A percentile compares a stretch with the other conserved stretches of the same genome.
These are phyloP conservation scores for Brachionus calyciflorus DNA, from an alignment of 1,140 invertebrate genomes.

Conservation along the genomic window DNA sequence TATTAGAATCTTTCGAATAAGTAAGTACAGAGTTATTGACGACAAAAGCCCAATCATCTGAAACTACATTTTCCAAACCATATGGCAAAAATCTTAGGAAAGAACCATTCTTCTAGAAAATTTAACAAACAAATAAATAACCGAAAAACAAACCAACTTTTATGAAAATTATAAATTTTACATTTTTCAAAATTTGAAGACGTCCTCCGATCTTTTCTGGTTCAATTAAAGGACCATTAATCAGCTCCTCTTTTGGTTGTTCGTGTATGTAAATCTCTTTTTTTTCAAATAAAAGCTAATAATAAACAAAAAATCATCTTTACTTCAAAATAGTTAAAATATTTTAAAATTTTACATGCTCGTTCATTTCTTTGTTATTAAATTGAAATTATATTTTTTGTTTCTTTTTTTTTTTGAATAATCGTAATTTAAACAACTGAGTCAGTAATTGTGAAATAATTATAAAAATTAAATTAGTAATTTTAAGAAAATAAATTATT, in stretches of 20 bases:
- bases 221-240: constrained; percentile 33
- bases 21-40: neutral
- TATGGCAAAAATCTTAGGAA: constrained; percentile 28
- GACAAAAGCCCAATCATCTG: constrained; percentile 45
- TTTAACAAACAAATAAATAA: neutral
- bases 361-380: constrained; percentile 1
- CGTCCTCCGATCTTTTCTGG: constrained; percentile 28
- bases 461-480: too few relatives aligned
- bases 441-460: too few relatives aligned
- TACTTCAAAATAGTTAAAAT: too few relatives aligned
- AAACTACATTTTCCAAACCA: neutral
- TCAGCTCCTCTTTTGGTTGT: constrained; percentile 17
- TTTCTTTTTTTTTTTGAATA: neutral
- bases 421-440: too few relatives aligned
- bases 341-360: constrained; percentile 17
- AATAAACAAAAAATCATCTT: too few relatives aligned
- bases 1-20: constrained; percentile 11
- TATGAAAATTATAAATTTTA: neutral
- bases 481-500: too few relatives aligned
- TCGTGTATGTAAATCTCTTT: constrained; percentile 27
- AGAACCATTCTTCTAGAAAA: neutral
- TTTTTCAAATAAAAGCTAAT: constrained; percentile 37
- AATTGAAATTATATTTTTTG: neutral
- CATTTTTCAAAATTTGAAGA: constrained; percentile 43
- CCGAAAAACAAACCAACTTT: neutral